phyloP scores from a whole-genome alignment of 2,797 vertebrate species.

The Benthosema pterotum region DNA sequence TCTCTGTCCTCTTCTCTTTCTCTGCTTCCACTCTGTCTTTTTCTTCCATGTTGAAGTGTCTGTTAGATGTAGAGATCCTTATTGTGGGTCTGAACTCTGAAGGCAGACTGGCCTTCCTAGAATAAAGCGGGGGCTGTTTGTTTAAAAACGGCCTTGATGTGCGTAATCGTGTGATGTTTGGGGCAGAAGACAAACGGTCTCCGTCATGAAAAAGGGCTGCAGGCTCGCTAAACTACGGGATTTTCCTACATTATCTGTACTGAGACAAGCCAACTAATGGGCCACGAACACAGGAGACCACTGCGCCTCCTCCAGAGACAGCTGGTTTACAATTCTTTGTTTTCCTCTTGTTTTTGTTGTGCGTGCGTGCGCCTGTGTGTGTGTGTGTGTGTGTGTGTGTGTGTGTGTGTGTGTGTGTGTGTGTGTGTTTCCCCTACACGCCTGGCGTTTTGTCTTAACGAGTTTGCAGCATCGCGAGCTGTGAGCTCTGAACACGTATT shows the following conservation, averaged over 20 bases:
- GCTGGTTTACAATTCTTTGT: conserved; percentile 63
- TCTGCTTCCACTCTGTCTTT: neutral
- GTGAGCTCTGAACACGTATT: conserved; percentile 26
- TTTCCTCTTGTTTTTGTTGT: conserved; percentile 44
- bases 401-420: too few relatives aligned
- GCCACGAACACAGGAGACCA: conserved; percentile 49
- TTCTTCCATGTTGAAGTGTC: conserved; percentile 34
- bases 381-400: too few relatives aligned
- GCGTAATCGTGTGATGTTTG: conserved; percentile 57
- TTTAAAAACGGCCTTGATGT: conserved; percentile 58
- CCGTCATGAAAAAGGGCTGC: conserved; percentile 58
- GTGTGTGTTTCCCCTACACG: conserved; percentile 29
- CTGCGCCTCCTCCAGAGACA: conserved; percentile 62
- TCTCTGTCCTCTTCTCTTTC: conserved; percentile 5
- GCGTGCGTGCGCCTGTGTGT: too few relatives aligned
- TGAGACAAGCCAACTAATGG: conserved; percentile 68
- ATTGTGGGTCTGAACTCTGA: conserved; percentile 11
- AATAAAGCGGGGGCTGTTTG: conserved; percentile 58
- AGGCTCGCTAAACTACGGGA: conserved; percentile 70
- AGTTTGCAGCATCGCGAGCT: conserved; percentile 29
- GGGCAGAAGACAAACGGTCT: conserved; percentile 58
- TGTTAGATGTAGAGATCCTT: conserved; percentile 38
- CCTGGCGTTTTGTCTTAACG: neutral
- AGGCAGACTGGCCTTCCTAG: conserved; percentile 32
- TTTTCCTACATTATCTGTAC: conserved; percentile 70